phyloP scores from a whole-genome alignment of 2,888 invertebrate species.

The Perithous albicinctus region DNA sequence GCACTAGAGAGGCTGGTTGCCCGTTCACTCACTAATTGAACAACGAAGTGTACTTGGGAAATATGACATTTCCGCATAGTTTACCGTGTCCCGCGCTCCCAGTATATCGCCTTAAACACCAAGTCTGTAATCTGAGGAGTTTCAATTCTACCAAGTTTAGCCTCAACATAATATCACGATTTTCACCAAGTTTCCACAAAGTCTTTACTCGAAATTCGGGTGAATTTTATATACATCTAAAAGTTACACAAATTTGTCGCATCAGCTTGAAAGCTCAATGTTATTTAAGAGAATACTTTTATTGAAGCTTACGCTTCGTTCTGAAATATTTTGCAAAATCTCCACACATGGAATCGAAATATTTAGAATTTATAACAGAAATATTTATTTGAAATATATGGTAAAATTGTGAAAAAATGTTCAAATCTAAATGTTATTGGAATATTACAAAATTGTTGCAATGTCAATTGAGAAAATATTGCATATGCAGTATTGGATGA shows the following conservation, averaged over 20 bases:
- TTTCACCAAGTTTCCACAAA: neutral
- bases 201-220: conserved; percentile 2
- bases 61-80: conserved; percentile 69
- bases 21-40: conserved; percentile 78
- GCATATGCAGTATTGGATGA: too few relatives aligned
- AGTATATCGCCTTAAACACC: conserved; percentile 9
- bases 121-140: neutral
- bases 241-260: neutral
- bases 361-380: too few relatives aligned
- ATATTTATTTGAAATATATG: too few relatives aligned
- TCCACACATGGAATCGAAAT: too few relatives aligned
- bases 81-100: neutral
- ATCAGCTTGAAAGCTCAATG: conserved; percentile 4
- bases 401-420: too few relatives aligned
- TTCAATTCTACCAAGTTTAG: conserved; percentile 11
- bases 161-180: neutral
- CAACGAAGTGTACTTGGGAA: conserved; percentile 79
- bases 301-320: too few relatives aligned
- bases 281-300: too few relatives aligned
- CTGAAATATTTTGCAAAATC: too few relatives aligned
- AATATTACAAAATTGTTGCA: too few relatives aligned
- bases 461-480: too few relatives aligned
- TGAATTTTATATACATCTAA: neutral
- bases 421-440: too few relatives aligned
- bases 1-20: conserved; percentile 61